These are phyloP conservation scores for Aphaenogaster rudis DNA, from an alignment of 1,140 invertebrate genomes.

Conservation along the genomic window DNA sequence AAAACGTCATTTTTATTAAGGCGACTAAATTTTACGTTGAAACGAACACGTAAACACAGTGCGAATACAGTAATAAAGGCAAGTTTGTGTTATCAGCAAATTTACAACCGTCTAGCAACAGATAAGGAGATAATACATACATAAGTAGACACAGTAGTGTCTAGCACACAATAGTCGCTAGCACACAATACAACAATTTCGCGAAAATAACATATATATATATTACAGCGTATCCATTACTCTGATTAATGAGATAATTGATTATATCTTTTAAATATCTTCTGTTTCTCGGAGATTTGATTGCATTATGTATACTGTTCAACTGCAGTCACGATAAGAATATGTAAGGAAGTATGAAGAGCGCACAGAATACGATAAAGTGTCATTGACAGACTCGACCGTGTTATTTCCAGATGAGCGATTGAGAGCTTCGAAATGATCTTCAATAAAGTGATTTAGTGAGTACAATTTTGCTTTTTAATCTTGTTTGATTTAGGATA, in stretches of 20 bases:
- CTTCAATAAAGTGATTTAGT: not conserved
- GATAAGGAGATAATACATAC: not conserved
- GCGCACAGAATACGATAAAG: not conserved
- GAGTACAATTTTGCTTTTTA: not conserved
- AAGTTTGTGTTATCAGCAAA: conserved; percentile 12
- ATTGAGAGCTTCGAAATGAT: not conserved
- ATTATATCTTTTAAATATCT: conserved; percentile 4
- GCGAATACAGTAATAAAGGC: conserved; percentile 5
- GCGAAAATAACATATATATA: not conserved
- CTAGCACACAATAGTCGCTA: no score
- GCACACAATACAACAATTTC: not conserved
- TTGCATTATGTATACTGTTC: not conserved
- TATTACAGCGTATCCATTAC: not conserved
- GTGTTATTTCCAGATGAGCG: not conserved
- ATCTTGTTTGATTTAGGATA: not conserved
- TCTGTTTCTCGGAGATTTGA: not conserved
- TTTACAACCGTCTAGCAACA: conserved; percentile 5
- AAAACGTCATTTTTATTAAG: not conserved
- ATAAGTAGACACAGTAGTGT: not conserved
- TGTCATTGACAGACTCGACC: not conserved
- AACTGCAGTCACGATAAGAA: conserved; percentile 10
- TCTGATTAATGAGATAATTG: not conserved
- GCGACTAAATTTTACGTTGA: not conserved
- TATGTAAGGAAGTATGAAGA: not conserved
- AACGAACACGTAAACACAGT: not conserved